A percentile compares a stretch with the other conserved stretches of the same genome.
Conservation (phyloP, 2,113 vertebrate genomes). For the Camarhynchus parvulus region DNA sequence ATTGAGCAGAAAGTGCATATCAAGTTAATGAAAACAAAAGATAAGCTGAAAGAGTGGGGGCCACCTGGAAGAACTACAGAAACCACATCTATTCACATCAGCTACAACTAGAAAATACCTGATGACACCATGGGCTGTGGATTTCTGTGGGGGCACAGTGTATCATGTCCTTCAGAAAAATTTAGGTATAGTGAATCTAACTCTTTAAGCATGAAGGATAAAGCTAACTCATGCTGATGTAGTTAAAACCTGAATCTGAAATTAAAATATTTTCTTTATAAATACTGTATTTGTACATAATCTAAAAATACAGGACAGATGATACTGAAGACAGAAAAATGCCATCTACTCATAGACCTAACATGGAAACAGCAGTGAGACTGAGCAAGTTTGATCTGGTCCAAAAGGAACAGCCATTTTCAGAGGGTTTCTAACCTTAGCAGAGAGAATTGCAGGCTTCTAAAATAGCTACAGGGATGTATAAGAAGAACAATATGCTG, state of each 20-base stretch:
- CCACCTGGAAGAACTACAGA: background rate
- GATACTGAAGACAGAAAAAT: background rate
- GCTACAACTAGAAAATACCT: background rate
- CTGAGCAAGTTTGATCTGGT: background rate
- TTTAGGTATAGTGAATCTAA: background rate
- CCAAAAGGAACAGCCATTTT: conserved; percentile 3
- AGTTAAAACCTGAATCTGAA: background rate
- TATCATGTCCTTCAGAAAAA: background rate
- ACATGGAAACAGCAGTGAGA: background rate
- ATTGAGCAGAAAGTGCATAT: background rate
- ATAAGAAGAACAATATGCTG: conserved; percentile 12
- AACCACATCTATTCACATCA: background rate
- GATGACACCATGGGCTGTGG: background rate
- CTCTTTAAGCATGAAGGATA: background rate
- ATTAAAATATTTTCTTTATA: background rate
- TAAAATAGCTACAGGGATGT: background rate
- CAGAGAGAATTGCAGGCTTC: background rate
- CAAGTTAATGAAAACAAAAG: background rate
- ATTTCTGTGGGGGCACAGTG: background rate
- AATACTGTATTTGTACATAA: background rate
- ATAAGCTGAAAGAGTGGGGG: background rate
- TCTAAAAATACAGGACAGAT: background rate
- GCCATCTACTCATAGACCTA: background rate
- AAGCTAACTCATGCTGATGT: background rate
- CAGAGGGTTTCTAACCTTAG: background rate